Base-by-base conservation (phyloP, 2,113 vertebrate genomes). In the Callipepla squamata region DNA sequence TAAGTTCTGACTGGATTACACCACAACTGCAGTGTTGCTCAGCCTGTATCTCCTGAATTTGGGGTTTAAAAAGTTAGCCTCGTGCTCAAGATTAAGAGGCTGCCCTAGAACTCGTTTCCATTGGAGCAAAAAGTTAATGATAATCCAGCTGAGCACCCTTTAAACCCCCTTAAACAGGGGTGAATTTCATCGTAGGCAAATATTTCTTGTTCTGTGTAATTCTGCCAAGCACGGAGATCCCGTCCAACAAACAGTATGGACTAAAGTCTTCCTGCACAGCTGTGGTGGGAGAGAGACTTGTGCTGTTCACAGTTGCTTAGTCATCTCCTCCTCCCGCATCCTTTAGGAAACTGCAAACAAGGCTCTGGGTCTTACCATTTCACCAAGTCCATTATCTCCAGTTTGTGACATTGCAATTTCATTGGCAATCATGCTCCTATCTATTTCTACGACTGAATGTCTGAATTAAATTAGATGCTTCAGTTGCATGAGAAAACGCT, bases 101-200 rank as follows among this genome's bases (percentile, higher is more conserved):
- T 88, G 74, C 89, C 61, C 23, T 80, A 65, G 50, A 63, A 89
- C 23, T 86, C 48, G 30, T 68, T 88, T 59, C 79, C 76, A 76
- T 5, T 14, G 4, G 1, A 80, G 44, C 69, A 91, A 91, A 85
- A 18, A 79, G 73, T 92, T 87, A 93, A 92, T 77, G 59, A 92
- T 87, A 91, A 94, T 51, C 87, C 85, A 85, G 32, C 66, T 18
- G 67, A 89, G 78, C 57, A 87, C 55, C 30, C 65, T 93, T 94
- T 80, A 94, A 87, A 73, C 50, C 63, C 88, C 87, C 59, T 91
- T 91, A 74, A 88, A 94, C 59, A 81, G 89, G 53, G 73, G 79
- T 50, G 75, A 92, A 81, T 90, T 90, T 94, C 45, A 95, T 15
- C 40, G 53, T 68, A 59, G 59, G 90, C 57, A 89, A 94, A 12